A percentile compares a stretch with the other conserved stretches of the same genome.
Evolutionary conservation across 2,888 invertebrate species (phyloP).

Genomic region (Toxonevra muliebris): DNA sequence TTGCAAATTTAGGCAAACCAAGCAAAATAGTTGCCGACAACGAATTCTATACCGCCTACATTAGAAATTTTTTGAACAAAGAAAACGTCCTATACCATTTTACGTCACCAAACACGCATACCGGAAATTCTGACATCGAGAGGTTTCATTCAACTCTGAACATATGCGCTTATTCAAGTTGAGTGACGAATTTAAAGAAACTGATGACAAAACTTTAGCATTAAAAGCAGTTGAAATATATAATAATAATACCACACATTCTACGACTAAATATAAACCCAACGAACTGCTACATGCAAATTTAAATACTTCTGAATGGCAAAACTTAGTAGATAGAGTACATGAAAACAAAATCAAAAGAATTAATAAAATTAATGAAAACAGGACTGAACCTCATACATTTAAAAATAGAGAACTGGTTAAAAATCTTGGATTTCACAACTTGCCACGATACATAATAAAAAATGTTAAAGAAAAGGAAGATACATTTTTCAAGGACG

Average conservation of each 20-base stretch:
- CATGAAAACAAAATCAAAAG: conserved; percentile 13
- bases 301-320: conserved; percentile 15
- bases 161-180: conserved; percentile 28
- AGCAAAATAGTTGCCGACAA: conserved; percentile 26
- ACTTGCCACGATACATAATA: conserved; percentile 26
- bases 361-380: conserved; percentile 17
- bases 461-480: conserved; percentile 24
- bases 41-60: conserved; percentile 26
- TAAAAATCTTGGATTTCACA: conserved; percentile 28
- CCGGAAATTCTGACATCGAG: conserved; percentile 28
- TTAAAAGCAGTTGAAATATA: conserved; percentile 29
- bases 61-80: conserved; percentile 24
- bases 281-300: conserved; percentile 21
- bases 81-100: conserved; percentile 26
- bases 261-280: conserved; percentile 14
- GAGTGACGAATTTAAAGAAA: conserved; percentile 2
- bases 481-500: conserved; percentile 25
- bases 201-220: conserved; percentile 11
- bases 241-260: conserved; percentile 27
- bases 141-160: conserved; percentile 29
- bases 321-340: conserved; percentile 5
- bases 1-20: conserved; percentile 25
- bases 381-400: conserved; percentile 2
- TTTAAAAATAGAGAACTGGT: conserved; percentile 20
- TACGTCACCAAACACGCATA: conserved; percentile 31